These are phyloP conservation scores for Drosophila subpulchrella DNA, from an alignment of 1,140 invertebrate genomes.

Conservation along the genomic window DNA sequence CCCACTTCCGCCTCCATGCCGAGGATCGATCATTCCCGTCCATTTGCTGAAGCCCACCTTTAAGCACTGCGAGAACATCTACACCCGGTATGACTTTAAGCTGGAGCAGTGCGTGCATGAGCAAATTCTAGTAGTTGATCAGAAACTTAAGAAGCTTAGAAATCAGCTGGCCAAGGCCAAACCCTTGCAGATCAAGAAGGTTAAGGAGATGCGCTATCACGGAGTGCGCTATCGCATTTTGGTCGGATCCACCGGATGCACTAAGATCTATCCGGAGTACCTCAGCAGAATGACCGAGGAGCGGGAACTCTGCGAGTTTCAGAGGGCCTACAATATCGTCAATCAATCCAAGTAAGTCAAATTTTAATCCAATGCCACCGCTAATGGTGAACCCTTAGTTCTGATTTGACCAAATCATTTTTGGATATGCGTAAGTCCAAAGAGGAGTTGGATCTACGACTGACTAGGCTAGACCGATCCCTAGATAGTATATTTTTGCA, in stretches of 20 bases:
- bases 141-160: conserved; percentile 13
- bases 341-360: conserved; percentile 54
- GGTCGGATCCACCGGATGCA: conserved; percentile 23
- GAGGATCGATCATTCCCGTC: conserved; percentile 36
- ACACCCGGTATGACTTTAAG: conserved; percentile 53
- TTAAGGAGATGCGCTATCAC: conserved; percentile 62
- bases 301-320: conserved; percentile 59
- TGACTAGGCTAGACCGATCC: conserved; percentile 47
- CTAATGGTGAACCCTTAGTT: not conserved
- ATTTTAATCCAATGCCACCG: not conserved
- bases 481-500: conserved; percentile 40
- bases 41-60: conserved; percentile 45
- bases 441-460: conserved; percentile 38
- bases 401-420: conserved; percentile 28
- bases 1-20: conserved; percentile 54
- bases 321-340: conserved; percentile 50
- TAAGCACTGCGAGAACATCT: conserved; percentile 38
- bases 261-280: conserved; percentile 66
- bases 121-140: conserved; percentile 51
- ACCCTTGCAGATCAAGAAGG: conserved; percentile 41
- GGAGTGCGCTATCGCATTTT: conserved; percentile 55
- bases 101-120: conserved; percentile 66
- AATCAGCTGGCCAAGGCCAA: conserved; percentile 23
- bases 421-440: conserved; percentile 31
- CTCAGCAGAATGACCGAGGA: conserved; percentile 57